Base-by-base conservation (phyloP, 1,140 invertebrate species). In the Onthophagus taurus region DNA sequence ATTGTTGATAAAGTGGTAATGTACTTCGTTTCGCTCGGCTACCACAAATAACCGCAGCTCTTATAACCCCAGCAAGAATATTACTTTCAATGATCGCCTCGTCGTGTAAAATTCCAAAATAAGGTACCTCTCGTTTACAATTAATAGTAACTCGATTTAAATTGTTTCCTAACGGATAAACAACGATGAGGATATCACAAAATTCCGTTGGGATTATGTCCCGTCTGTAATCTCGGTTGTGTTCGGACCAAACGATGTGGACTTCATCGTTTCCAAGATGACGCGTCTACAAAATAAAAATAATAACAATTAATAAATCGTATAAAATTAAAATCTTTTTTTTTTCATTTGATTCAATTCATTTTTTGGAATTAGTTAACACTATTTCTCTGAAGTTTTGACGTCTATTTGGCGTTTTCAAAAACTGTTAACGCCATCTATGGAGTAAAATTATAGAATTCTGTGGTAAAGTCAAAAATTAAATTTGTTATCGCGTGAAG, bases 261-360 rank as follows among this genome's bases (percentile, higher is more conserved):
- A 99, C 90, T 70, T 99, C 96, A 69, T 99, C 96, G 68, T 99
- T 99, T 30, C 94, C 94, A 38, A 98, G 70, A 74, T 97, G 95
- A 8, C 89, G 78, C 14, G 91, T 91, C 84, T 91, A 56, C 9
- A 38, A 41, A 30, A 31, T 14, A 45, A 37, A 13, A 13, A n/a
- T n/a, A n/a, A n/a, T n/a, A n/a, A n/a, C n/a, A n/a, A n/a, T n/a
- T n/a, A n/a, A n/a, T n/a, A n/a, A n/a, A n/a, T n/a, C n/a, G n/a
- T n/a, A n/a, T n/a, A n/a, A n/a, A n/a, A n/a, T n/a, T n/a, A n/a
- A n/a, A n/a, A n/a, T n/a, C n/a, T n/a, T n/a, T n/a, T n/a, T n/a
- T n/a, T n/a, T n/a, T n/a, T n/a, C n/a, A n/a, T n/a, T n/a, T n/a
- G n/a, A n/a, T n/a, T n/a, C n/a, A n/a, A n/a, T n/a, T n/a, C n/a